These are phyloP conservation scores for Chondrilla cf. caribensis DNA, from an alignment of 37 sponge, comb jelly and placozoan genomes.

Conservation along the genomic window DNA sequence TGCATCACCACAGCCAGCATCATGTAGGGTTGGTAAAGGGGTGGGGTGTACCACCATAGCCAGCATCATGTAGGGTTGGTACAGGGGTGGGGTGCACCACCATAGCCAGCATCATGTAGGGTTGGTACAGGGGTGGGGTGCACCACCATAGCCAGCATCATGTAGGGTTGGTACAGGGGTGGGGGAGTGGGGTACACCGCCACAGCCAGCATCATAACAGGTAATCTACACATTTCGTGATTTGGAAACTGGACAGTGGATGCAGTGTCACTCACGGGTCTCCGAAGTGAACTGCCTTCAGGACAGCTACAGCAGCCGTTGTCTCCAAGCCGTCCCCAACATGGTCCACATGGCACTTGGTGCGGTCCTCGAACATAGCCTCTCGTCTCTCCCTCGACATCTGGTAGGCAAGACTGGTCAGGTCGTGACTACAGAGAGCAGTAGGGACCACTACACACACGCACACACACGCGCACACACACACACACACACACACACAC, in stretches of 20 bases:
- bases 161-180: too few relatives aligned
- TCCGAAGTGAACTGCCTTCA: slow-evolving; percentile 77
- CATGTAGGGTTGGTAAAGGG: too few relatives aligned
- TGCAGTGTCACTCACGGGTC: neutral
- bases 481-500: neutral
- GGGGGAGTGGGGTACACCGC: too few relatives aligned
- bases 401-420: slow-evolving; percentile 2
- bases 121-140: too few relatives aligned
- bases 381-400: slow-evolving; percentile 67
- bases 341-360: slow-evolving; percentile 94
- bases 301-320: slow-evolving; percentile 91
- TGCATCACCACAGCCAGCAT: neutral
- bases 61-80: too few relatives aligned
- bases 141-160: too few relatives aligned
- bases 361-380: slow-evolving; percentile 86
- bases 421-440: slow-evolving; percentile 37
- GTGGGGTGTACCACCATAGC: too few relatives aligned
- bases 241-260: too few relatives aligned
- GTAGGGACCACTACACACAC: neutral
- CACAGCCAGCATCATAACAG: too few relatives aligned
- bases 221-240: too few relatives aligned
- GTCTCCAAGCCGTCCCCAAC: slow-evolving; percentile 74
- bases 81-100: too few relatives aligned
- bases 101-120: too few relatives aligned
- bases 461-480: neutral